Base-by-base conservation (phyloP, 2,888 invertebrate species). In the Eucera pruinosa region DNA sequence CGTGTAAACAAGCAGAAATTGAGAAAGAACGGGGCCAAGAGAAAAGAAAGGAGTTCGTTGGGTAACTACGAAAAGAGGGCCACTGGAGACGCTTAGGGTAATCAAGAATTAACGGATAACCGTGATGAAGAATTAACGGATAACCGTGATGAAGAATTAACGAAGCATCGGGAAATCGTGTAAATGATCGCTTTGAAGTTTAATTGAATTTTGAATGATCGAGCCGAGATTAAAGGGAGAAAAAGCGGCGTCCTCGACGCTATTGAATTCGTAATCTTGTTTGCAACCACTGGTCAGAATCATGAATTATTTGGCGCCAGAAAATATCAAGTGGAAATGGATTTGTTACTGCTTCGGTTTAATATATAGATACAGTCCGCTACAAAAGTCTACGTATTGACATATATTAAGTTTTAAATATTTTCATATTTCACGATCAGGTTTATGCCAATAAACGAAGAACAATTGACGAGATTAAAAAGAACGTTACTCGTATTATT, bases 41-140 rank as follows among this genome's bases (percentile, higher is more conserved):
- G 58, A 39, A 30, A 55, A 47, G 64, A 20, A 9, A 23, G 43
- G 43, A 18, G 61, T 23, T n/a, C 5, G 45, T 36, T 13, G 36
- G 23, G 36, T 43, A 30, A 27, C 27, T 60, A 36, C 3, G 36
- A 33, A 47, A 54, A 30, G 43, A 23, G 45, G 25, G 39, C 36
- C 41, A 11, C 15, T n/a, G 2, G 23, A 30, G 39, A 61, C 33
- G 52, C 27, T 68, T 55, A 54, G 30, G 23, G 39, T 47, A 73
- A 68, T 74, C 39, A 70, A 60, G 60, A 58, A 71, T 75, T 65
- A 65, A 75, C 41, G 71, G 43, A 62, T 69, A 61, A 73, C 43
- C 61, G 18, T 20, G 61, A 47, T 20, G 18, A 55, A 57, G 41
- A 18, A 41, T 62, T 60, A 60, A 67, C 23, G 45, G 50, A 43